phyloP scores from a whole-genome alignment of 2,797 vertebrate genomes.

The Girardinus metallicus region DNA sequence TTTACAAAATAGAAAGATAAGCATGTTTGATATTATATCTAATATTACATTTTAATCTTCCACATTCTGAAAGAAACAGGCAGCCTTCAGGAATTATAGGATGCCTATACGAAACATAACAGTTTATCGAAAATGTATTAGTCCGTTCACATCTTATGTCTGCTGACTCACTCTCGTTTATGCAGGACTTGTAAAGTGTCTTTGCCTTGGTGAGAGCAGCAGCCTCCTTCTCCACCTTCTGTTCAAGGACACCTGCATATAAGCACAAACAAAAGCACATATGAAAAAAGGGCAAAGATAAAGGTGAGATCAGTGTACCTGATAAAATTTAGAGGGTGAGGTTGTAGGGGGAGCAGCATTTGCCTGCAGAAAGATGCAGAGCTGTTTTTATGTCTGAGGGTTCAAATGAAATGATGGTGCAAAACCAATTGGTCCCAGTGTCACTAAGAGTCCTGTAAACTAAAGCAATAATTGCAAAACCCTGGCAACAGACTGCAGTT shows the following conservation, averaged over 20 bases:
- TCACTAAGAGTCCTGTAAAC: too few relatives aligned
- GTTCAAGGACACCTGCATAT: conserved; percentile 80
- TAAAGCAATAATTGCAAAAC: too few relatives aligned
- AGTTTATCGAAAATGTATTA: conserved; percentile 8
- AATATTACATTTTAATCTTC: too few relatives aligned
- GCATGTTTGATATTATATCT: too few relatives aligned
- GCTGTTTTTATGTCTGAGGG: too few relatives aligned
- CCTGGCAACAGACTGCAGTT: too few relatives aligned
- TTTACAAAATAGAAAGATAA: too few relatives aligned
- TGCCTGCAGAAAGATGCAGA: neutral
- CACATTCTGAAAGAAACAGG: too few relatives aligned
- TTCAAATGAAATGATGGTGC: too few relatives aligned
- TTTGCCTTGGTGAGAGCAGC: conserved; percentile 90
- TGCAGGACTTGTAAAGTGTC: conserved; percentile 91
- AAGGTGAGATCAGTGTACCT: conserved; percentile 5
- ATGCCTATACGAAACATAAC: neutral
- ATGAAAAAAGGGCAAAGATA: conserved; percentile 3
- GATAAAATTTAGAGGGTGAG: neutral
- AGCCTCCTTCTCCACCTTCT: conserved; percentile 70
- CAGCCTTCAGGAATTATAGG: neutral
- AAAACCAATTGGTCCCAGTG: too few relatives aligned
- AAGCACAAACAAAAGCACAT: conserved; percentile 36
- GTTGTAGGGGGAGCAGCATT: too few relatives aligned
- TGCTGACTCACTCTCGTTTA: conserved; percentile 90
- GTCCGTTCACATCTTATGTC: conserved; percentile 3